Conservation (phyloP, 2,888 invertebrate species). For the Noctua comes region DNA sequence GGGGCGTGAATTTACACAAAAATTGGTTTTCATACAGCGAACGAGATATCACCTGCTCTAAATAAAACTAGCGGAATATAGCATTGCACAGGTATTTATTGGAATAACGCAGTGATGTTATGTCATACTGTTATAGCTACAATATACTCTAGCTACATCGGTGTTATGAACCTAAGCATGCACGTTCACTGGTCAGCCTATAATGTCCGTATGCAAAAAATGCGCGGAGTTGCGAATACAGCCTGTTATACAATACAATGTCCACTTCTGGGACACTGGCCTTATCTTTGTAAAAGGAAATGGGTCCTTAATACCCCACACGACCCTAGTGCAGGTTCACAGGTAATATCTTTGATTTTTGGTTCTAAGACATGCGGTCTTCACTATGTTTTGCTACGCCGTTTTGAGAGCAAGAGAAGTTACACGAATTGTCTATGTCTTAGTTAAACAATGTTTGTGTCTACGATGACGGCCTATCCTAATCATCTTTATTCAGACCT, state of each 20-base stretch:
- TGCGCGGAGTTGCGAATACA: background rate
- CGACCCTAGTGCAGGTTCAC: background rate
- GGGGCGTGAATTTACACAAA: background rate
- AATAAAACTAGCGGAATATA: background rate
- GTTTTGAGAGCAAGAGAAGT: background rate
- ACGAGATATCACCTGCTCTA: background rate
- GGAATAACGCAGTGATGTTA: background rate
- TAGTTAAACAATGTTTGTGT: background rate
- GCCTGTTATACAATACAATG: background rate
- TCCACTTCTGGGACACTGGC: background rate
- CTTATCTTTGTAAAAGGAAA: background rate
- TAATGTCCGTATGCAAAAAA: background rate
- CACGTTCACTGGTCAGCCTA: background rate
- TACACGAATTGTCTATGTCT: background rate
- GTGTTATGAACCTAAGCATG: background rate
- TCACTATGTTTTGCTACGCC: background rate
- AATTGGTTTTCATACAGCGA: background rate
- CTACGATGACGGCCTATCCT: background rate
- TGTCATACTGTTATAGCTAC: too few relatives aligned
- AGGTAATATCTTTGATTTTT: background rate
- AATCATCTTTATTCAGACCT: slow-evolving; percentile 14
- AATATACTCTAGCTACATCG: background rate
- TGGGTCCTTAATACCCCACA: background rate
- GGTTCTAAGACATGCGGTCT: background rate
- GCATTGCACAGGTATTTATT: background rate